Base-by-base conservation (phyloP, 2,888 invertebrate genomes). In the Entomobrya multifasciata region DNA sequence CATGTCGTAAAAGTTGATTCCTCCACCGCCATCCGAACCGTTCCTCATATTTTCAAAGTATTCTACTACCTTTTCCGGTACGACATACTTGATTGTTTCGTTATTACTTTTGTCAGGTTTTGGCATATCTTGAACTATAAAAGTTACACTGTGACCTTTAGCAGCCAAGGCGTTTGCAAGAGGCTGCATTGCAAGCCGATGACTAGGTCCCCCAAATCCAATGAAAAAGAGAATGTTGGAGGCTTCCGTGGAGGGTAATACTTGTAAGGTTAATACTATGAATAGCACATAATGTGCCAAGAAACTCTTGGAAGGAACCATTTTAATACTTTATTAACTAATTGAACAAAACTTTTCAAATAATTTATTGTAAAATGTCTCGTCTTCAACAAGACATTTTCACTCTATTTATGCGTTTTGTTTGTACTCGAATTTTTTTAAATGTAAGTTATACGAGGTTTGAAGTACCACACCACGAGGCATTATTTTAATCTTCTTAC, bases 211-310 rank as follows among this genome's bases (percentile, higher is more conserved):
- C 4, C 78, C 78, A 13, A 79, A 79, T 0, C 78, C 85, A 0
- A 72, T 60, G 49, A 72, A 85, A 44, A 85, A 70, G 2, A 85
- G 79, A n/a, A 85, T 85, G 13, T 85, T 79, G 11, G 65, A 77
- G 22, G 77, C 77, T 15, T 84, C 77, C 5, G 74, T 27, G 0
- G 41, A 5, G 8, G 30, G 41, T 20, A 47, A 22, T 10, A 70
- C 22, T 47, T 44, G 67, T 1, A 2, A 2, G 10, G 44, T 5
- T 2, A 70, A 41, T 13, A 47, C 20, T 44, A 27, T 30, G 6
- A 30, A 3, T 4, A 62, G 62, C 62, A 30, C 62, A n/a, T n/a
- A n/a, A n/a, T 62, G 62, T 25, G 57, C 57, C n/a, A n/a, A n/a
- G n/a, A n/a, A n/a, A n/a, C n/a, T n/a, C n/a, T n/a, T n/a, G n/a